These are phyloP conservation scores for Ectropis grisescens DNA, from an alignment of 1,140 invertebrate species.

Conservation along the genomic window DNA sequence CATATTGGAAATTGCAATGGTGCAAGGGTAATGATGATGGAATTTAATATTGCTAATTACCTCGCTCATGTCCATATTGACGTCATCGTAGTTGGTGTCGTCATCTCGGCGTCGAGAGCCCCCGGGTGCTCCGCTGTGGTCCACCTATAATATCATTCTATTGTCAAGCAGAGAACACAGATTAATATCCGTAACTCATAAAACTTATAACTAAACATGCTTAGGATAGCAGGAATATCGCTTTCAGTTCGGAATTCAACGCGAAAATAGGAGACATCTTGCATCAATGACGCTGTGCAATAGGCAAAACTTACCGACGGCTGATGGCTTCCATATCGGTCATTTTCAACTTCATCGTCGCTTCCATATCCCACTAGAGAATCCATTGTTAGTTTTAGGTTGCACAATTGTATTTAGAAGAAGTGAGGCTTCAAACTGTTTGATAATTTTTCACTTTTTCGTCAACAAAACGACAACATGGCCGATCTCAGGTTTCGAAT, in stretches of 20 bases:
- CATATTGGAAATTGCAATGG: too few species aligned
- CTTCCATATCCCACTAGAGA: conserved; percentile 74
- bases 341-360: conserved; percentile 72
- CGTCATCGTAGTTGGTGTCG: conserved; percentile 66
- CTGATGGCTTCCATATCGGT: conserved; percentile 28
- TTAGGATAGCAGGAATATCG: background rate
- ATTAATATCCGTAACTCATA: conserved; percentile 42
- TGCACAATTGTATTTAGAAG: too few species aligned
- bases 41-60: too few species aligned
- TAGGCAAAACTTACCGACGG: conserved; percentile 33
- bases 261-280: too few species aligned
- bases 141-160: conserved; percentile 63
- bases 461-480: too few species aligned
- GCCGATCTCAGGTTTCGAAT: too few species aligned
- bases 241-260: too few species aligned
- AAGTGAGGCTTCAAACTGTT: too few species aligned
- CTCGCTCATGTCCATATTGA: conserved; percentile 70
- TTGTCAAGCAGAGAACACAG: conserved; percentile 62
- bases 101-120: conserved; percentile 42
- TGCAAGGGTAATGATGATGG: too few species aligned
- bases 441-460: too few species aligned
- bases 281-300: too few species aligned
- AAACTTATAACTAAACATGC: conserved; percentile 1
- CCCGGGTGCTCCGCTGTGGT: conserved; percentile 4
- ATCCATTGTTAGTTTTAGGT: conserved; percentile 65